Conservation (phyloP, 92 coral and sea anemone species). For the Isaurus tuberculatus region DNA sequence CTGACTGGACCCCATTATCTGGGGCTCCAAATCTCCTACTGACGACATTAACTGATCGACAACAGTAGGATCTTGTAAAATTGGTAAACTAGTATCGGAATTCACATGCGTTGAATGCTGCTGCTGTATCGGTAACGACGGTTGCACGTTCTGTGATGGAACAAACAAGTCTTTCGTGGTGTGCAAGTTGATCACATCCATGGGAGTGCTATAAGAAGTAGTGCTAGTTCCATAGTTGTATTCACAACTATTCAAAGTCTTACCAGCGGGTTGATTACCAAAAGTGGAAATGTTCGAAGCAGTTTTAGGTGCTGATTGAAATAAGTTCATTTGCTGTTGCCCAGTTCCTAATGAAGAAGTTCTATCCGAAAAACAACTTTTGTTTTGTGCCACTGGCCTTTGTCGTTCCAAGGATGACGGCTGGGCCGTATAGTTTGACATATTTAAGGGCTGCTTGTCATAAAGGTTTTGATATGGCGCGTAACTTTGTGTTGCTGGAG, state of each 20-base stretch:
- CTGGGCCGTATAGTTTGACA: background rate
- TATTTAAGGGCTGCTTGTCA: background rate
- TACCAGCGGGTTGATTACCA: conserved; percentile 1
- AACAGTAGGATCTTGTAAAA: background rate
- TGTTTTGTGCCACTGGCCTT: too few species aligned
- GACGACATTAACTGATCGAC: background rate
- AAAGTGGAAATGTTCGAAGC: background rate
- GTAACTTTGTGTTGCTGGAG: background rate
- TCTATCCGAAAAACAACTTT: background rate
- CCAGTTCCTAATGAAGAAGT: background rate
- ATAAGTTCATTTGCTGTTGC: background rate
- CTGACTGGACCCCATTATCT: background rate
- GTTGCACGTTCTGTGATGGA: conserved; percentile 11
- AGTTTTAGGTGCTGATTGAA: background rate
- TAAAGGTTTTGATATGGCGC: background rate
- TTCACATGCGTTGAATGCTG: background rate
- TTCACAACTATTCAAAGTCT: conserved; percentile 4
- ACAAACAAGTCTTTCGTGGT: conserved; percentile 30
- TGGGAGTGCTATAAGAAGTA: background rate
- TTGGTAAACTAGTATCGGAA: background rate
- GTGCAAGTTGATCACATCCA: conserved; percentile 29
- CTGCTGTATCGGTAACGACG: background rate
- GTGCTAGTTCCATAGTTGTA: background rate
- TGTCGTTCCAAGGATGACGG: background rate
- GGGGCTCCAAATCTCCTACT: background rate